Percentiles rank a stretch among this genome's conserved stretches.
phyloP scores from a whole-genome alignment of 2,113 vertebrate genomes.

The Galbula dea region DNA sequence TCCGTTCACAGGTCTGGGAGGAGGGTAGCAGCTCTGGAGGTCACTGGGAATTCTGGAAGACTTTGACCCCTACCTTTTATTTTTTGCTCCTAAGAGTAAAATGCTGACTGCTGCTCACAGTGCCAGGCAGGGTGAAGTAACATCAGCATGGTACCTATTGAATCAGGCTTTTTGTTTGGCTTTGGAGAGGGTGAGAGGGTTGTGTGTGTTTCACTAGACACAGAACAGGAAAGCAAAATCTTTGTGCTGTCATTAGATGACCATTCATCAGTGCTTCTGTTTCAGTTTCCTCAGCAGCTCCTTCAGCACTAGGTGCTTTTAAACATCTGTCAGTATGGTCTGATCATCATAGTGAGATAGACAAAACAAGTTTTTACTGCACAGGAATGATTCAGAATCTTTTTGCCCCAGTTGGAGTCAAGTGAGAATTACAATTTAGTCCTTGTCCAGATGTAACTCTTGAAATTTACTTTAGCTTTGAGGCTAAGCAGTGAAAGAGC shows the following conservation, averaged over 20 bases:
- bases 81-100: not conserved
- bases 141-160: not conserved
- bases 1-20: not conserved
- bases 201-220: not conserved
- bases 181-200: not conserved
- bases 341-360: slow-evolving; percentile 49
- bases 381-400: not conserved
- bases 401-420: not conserved
- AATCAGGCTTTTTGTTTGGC: not conserved
- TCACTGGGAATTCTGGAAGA: not conserved
- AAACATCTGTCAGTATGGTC: slow-evolving; percentile 53
- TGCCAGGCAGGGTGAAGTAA: not conserved
- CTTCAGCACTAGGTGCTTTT: slow-evolving; percentile 59
- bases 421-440: not conserved
- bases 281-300: slow-evolving; percentile 54
- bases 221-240: slow-evolving; percentile 25
- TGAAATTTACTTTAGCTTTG: not conserved
- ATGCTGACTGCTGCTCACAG: not conserved
- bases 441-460: slow-evolving; percentile 24
- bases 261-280: slow-evolving; percentile 48
- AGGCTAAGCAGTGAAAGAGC: not conserved
- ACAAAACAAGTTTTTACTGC: slow-evolving; percentile 13
- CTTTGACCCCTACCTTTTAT: not conserved
- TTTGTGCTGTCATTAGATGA: slow-evolving; percentile 14
- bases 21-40: not conserved